A percentile compares a stretch with the other conserved stretches of the same genome.
Conservation (phyloP, 2,797 vertebrate genomes). For the Sebastes iracundus region DNA sequence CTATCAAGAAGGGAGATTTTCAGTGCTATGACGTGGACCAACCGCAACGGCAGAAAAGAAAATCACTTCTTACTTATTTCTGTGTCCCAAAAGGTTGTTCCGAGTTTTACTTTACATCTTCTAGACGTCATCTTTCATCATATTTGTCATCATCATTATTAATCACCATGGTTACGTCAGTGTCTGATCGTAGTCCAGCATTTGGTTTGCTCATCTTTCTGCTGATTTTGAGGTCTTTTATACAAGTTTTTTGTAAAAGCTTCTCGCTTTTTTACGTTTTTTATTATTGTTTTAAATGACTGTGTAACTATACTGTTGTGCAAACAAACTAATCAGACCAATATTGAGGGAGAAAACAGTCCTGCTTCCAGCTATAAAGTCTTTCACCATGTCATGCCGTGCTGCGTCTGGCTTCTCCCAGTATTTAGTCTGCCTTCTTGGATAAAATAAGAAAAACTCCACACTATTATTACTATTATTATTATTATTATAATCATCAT, state of each 20-base stretch:
- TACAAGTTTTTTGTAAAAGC: not conserved
- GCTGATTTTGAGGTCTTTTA: not conserved
- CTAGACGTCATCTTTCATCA: not conserved
- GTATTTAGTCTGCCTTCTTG: not conserved
- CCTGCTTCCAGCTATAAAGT: not conserved
- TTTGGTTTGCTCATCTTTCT: not conserved
- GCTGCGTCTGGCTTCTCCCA: not conserved
- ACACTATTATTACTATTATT: not conserved
- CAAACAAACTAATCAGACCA: slow-evolving; percentile 26
- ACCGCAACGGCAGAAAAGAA: not conserved
- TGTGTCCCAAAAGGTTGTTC: not conserved
- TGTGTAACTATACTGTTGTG: not conserved
- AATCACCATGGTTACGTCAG: not conserved
- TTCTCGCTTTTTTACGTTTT: not conserved
- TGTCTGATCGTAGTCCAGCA: not conserved
- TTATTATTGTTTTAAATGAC: not conserved
- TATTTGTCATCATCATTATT: not conserved
- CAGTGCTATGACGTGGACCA: not conserved
- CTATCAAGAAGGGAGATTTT: not conserved
- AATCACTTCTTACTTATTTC: not conserved
- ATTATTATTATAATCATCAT: not conserved
- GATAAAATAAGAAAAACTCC: not conserved
- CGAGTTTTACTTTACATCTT: not conserved
- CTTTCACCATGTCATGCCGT: not conserved
- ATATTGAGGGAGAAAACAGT: not conserved